phyloP scores from a whole-genome alignment of 2,113 vertebrate species.

The Ceuthmochares aereus region DNA sequence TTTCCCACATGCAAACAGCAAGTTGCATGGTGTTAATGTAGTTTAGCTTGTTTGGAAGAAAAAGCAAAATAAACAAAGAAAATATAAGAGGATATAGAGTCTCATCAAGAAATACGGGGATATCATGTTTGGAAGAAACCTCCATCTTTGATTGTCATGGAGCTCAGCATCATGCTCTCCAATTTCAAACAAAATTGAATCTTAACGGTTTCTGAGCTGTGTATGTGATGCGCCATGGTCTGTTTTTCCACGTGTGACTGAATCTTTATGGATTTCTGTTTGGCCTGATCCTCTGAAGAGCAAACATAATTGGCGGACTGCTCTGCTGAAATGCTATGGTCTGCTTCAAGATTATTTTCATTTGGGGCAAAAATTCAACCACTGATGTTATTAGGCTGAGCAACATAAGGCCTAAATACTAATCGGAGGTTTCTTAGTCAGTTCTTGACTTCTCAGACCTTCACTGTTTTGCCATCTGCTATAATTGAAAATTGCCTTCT shows the following conservation, averaged over 20 bases:
- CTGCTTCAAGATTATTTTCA: neutral
- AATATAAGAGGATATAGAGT: neutral
- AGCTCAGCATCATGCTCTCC: neutral
- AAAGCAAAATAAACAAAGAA: neutral
- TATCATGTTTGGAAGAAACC: neutral
- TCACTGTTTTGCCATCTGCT: slow-evolving; percentile 71
- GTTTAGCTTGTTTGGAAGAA: neutral
- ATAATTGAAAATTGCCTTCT: slow-evolving; percentile 69
- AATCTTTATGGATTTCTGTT: neutral
- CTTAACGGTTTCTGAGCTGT: neutral
- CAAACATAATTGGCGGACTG: neutral
- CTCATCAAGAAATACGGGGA: accelerated
- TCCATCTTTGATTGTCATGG: neutral
- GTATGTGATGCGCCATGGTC: neutral
- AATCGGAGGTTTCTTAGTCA: slow-evolving; percentile 56
- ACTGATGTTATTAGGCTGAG: slow-evolving; percentile 14
- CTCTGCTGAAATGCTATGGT: neutral
- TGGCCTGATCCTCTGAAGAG: neutral
- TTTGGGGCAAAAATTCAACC: slow-evolving; percentile 20
- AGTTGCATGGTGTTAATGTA: neutral
- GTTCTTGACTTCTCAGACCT: slow-evolving; percentile 68
- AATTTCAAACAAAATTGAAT: neutral
- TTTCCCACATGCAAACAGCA: neutral
- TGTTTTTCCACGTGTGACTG: neutral
- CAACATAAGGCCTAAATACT: slow-evolving; percentile 40